Evolutionary conservation across 1,140 invertebrate species (phyloP).

Genomic region (Apis cerana): DNA sequence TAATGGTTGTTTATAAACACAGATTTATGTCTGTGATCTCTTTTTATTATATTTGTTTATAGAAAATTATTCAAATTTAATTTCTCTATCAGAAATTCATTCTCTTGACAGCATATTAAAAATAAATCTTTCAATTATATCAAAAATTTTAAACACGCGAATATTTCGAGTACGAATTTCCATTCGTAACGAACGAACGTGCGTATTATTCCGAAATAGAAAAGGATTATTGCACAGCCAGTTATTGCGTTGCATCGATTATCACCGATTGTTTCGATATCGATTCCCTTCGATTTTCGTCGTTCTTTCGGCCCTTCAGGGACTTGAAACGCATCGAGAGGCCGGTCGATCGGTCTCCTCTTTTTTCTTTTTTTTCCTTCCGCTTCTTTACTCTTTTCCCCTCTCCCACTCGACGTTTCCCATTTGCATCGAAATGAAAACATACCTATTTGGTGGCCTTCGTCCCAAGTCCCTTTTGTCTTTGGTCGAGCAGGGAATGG

Average conservation of each 20-base stretch:
- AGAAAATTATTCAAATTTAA: no score
- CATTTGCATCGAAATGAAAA: constrained; percentile 77
- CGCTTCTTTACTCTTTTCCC: background rate
- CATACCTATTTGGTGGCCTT: constrained; percentile 64
- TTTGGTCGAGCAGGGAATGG: constrained; percentile 63
- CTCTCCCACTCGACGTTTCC: constrained; percentile 14
- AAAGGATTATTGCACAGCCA: background rate
- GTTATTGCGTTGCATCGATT: constrained; percentile 11
- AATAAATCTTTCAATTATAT: no score
- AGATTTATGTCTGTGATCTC: no score
- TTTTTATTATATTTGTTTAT: no score
- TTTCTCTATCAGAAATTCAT: no score
- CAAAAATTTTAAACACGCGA: background rate
- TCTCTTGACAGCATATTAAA: no score
- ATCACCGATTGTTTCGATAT: constrained; percentile 24
- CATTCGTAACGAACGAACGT: background rate
- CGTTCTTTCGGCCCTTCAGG: constrained; percentile 12
- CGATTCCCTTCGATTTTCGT: constrained; percentile 11
- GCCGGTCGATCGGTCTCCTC: constrained; percentile 9
- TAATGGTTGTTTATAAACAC: no score
- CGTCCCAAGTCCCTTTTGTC: constrained; percentile 63
- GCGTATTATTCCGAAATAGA: background rate
- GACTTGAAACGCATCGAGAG: constrained; percentile 47
- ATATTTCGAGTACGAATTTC: background rate
- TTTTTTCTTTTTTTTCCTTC: constrained; percentile 2